Conservation (phyloP, 2,888 invertebrate species). For the Mactromeris polynyma region DNA sequence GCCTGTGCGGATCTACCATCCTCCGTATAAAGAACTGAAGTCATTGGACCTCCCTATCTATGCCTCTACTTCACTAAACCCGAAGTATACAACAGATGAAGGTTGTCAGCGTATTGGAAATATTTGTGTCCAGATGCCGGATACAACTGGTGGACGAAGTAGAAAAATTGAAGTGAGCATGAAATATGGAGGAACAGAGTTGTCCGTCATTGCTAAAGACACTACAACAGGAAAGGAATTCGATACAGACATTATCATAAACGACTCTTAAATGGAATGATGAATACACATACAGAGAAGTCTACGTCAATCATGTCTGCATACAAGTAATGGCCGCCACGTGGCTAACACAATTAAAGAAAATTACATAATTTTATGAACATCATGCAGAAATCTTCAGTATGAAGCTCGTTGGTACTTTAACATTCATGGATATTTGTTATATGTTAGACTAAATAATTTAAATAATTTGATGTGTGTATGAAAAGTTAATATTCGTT, state of each 20-base stretch:
- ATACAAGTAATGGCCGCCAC: no score
- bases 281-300: no score
- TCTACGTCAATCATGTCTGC: no score
- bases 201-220: conserved; percentile 58
- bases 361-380: no score
- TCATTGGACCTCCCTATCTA: conserved; percentile 1
- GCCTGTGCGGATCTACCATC: conserved; percentile 27
- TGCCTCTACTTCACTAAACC: conserved; percentile 33
- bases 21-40: conserved; percentile 46
- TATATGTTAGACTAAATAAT: no score
- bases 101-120: conserved; percentile 57
- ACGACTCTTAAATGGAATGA: no score
- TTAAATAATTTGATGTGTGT: no score
- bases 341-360: no score
- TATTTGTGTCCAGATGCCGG: conserved; percentile 63
- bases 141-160: conserved; percentile 50
- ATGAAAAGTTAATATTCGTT: no score
- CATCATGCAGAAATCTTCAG: no score
- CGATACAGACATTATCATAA: conserved; percentile 33
- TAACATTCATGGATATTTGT: no score
- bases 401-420: no score
- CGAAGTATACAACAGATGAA: conserved; percentile 58
- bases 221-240: conserved; percentile 45
- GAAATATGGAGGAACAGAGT: conserved; percentile 71
- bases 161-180: conserved; percentile 57